Conservation (phyloP, 2,113 vertebrate genomes). For the Origma solitaria region DNA sequence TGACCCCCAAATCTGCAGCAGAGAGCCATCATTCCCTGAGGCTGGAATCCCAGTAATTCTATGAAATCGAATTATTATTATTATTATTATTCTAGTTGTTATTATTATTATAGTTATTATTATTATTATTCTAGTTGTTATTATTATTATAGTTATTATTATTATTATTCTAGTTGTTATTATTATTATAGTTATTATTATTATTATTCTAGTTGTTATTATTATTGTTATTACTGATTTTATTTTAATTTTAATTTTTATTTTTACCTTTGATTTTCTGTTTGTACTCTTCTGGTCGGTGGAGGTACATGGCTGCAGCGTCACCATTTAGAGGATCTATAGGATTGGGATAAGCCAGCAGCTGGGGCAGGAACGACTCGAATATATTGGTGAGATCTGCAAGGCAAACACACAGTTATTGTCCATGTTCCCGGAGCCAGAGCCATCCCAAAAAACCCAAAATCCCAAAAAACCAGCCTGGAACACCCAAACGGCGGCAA, state of each 20-base stretch:
- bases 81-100: too few relatives aligned
- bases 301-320: slow-evolving; percentile 98
- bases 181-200: too few relatives aligned
- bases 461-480: not conserved
- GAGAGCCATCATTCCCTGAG: not conserved
- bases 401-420: not conserved
- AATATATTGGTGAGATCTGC: slow-evolving; percentile 99
- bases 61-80: too few relatives aligned
- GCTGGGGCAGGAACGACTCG: slow-evolving; percentile 98
- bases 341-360: slow-evolving; percentile 97
- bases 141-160: too few relatives aligned
- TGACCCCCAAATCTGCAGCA: fast-evolving
- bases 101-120: too few relatives aligned
- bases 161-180: too few relatives aligned
- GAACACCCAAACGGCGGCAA: fast-evolving
- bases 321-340: slow-evolving; percentile 98
- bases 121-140: too few relatives aligned
- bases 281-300: slow-evolving; percentile 98
- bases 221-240: too few relatives aligned
- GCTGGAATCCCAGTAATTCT: fast-evolving
- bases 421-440: fast-evolving
- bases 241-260: too few relatives aligned
- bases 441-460: not conserved
- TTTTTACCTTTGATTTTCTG: slow-evolving; percentile 95
- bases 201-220: too few relatives aligned